Evolutionary conservation across 2,113 vertebrate species (phyloP).

Genomic region (Thinocorus orbignyianus): DNA sequence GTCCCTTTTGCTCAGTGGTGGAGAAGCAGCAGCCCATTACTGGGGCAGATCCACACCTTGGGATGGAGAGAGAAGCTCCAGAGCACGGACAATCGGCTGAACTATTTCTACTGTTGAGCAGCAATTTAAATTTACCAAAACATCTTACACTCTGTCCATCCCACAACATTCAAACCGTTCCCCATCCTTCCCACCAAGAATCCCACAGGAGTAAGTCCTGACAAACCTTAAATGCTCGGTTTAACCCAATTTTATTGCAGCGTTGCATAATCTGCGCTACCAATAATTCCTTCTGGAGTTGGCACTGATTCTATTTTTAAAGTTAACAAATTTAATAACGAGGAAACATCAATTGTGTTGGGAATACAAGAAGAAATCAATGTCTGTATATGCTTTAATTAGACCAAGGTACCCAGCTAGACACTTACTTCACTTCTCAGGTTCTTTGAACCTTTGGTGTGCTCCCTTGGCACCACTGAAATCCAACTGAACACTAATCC

Average conservation of each 20-base stretch:
- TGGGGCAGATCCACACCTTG: not conserved
- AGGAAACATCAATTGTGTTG: not conserved
- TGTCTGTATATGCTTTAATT: constrained; percentile 33
- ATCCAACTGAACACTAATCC: not conserved
- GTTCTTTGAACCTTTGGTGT: not conserved
- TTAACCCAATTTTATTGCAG: constrained; percentile 4
- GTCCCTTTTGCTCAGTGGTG: not conserved
- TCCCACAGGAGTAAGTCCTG: not conserved
- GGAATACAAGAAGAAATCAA: constrained; percentile 38
- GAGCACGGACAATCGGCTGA: not conserved
- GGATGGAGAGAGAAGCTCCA: not conserved
- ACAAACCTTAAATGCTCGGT: not conserved
- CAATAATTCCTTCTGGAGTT: not conserved
- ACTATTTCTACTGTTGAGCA: not conserved
- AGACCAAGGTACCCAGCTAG: not conserved
- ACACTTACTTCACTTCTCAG: not conserved
- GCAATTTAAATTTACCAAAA: not conserved
- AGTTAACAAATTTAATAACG: not conserved
- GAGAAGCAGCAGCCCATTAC: not conserved
- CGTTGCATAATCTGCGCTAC: not conserved
- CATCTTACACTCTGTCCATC: not conserved
- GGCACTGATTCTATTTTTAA: constrained; percentile 32
- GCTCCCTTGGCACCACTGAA: not conserved
- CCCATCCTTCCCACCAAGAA: not conserved
- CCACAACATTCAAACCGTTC: not conserved